Conservation (phyloP, 2,113 vertebrate species). For the Panthera uncia region DNA sequence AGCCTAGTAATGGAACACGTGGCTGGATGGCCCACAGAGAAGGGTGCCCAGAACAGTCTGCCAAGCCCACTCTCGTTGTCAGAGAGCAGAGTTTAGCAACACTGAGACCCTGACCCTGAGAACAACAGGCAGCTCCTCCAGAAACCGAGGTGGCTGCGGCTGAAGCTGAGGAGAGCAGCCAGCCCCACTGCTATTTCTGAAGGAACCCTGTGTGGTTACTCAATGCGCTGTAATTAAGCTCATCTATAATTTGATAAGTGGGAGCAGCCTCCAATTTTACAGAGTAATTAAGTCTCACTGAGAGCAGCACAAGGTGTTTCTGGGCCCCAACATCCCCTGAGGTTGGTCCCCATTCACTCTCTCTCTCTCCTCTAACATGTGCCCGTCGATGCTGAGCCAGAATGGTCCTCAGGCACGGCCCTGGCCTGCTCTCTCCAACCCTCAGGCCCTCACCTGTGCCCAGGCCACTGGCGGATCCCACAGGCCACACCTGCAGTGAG, state of each 20-base stretch:
- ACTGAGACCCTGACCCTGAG: too few species aligned
- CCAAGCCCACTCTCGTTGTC: too few species aligned
- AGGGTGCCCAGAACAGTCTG: background rate
- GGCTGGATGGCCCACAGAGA: background rate
- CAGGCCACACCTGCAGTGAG: too few species aligned
- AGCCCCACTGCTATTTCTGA: conserved; percentile 35
- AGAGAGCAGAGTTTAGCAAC: background rate
- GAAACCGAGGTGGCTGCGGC: background rate
- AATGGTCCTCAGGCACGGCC: background rate
- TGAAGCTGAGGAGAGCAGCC: background rate
- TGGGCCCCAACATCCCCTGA: background rate
- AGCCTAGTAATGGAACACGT: background rate
- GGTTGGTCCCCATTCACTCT: background rate
- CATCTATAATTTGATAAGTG: conserved; percentile 63
- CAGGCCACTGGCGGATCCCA: background rate
- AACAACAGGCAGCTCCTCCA: background rate
- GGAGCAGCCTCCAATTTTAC: conserved; percentile 41
- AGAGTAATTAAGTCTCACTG: conserved; percentile 59
- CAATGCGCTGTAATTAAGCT: conserved; percentile 58
- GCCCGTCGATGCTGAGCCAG: background rate
- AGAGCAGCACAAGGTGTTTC: background rate
- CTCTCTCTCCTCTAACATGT: background rate
- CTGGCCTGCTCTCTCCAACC: background rate
- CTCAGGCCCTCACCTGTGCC: background rate
- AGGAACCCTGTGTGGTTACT: background rate